phyloP scores from a whole-genome alignment of 1,140 invertebrate genomes.

The Drosophila mauritiana region DNA sequence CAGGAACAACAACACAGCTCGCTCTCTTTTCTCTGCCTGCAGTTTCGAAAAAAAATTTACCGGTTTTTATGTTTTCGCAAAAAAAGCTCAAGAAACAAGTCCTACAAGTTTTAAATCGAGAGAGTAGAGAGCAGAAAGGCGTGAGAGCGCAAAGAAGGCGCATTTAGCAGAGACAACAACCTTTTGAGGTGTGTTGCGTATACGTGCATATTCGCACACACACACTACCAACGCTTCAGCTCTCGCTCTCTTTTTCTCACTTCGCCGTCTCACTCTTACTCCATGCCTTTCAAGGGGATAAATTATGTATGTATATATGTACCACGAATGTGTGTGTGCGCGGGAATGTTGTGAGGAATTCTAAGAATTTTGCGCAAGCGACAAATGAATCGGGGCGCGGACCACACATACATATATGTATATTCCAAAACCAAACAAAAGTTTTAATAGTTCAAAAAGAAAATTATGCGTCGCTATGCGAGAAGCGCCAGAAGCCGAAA shows the following conservation, averaged over 20 bases:
- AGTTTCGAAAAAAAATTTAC: conserved; percentile 64
- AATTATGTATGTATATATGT: conserved; percentile 39
- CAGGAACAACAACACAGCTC: conserved; percentile 28
- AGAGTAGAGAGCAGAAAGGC: conserved; percentile 27
- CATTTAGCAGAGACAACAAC: conserved; percentile 63
- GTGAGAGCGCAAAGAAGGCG: conserved; percentile 20
- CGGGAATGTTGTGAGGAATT: conserved; percentile 82
- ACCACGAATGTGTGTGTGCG: conserved; percentile 53
- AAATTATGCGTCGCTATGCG: conserved; percentile 9
- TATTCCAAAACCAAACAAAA: conserved; percentile 5
- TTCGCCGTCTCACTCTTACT: conserved; percentile 18
- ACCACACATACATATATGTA: neutral
- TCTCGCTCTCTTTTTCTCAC: conserved; percentile 50
- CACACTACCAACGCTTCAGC: neutral
- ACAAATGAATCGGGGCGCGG: conserved; percentile 34
- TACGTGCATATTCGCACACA: conserved; percentile 52
- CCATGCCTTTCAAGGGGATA: conserved; percentile 29
- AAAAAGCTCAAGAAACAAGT: conserved; percentile 72
- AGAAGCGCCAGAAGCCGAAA: conserved; percentile 10
- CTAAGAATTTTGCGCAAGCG: conserved; percentile 76
- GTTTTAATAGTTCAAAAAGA: conserved; percentile 2
- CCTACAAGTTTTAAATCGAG: conserved; percentile 66
- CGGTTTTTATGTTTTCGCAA: conserved; percentile 74
- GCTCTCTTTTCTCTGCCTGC: conserved; percentile 18
- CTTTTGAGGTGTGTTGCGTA: conserved; percentile 71